phyloP scores from a whole-genome alignment of 2,113 vertebrate genomes.

The Capra hircus region DNA sequence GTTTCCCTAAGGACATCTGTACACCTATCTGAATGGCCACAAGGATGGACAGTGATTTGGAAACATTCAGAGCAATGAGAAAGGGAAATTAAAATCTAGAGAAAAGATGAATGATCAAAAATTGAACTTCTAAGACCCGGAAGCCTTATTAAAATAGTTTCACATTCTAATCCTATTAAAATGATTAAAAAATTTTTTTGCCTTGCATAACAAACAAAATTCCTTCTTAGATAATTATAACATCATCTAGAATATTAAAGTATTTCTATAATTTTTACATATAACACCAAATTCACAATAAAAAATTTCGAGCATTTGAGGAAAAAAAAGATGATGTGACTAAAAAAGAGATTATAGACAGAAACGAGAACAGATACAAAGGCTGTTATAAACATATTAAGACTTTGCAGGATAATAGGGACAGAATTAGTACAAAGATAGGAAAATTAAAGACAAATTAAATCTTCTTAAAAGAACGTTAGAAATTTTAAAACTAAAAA shows the following conservation, averaged over 20 bases:
- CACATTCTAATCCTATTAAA: background rate
- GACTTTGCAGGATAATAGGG: background rate
- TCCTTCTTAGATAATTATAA: background rate
- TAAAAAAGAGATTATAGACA: background rate
- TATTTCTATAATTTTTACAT: background rate
- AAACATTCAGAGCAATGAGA: background rate
- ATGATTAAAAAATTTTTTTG: background rate
- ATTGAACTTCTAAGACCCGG: background rate
- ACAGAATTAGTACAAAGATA: background rate
- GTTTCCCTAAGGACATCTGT: background rate
- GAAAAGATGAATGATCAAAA: background rate
- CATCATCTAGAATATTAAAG: background rate
- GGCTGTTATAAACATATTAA: background rate
- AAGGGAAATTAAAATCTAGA: background rate
- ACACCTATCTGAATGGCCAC: background rate
- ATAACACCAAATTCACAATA: background rate
- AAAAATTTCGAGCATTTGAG: background rate
- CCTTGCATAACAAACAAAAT: background rate
- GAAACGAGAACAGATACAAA: background rate
- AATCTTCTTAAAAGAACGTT: background rate
- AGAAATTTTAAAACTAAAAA: background rate
- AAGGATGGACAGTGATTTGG: background rate
- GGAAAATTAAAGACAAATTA: background rate
- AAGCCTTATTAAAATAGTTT: background rate
- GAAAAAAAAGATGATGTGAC: background rate